phyloP scores from a whole-genome alignment of 2,797 vertebrate genomes.

The Saxicola maurus region DNA sequence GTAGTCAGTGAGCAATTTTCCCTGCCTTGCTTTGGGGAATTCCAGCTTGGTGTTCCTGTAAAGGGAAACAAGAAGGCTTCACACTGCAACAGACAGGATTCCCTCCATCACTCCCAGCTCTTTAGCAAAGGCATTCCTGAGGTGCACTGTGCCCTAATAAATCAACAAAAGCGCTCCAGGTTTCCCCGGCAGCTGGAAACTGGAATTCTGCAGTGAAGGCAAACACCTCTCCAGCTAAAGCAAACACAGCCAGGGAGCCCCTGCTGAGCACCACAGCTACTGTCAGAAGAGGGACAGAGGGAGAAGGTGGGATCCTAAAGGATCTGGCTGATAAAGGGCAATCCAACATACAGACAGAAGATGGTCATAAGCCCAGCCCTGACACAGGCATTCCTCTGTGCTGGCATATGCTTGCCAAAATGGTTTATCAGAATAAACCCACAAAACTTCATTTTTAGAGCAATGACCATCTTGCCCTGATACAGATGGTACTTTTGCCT shows the following conservation, averaged over 20 bases:
- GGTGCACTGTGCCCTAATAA: neutral
- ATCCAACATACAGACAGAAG: neutral
- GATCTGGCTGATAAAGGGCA: conserved; percentile 13
- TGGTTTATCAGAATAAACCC: neutral
- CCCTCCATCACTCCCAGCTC: neutral
- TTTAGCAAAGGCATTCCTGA: conserved; percentile 11
- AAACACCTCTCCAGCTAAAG: conserved; percentile 50
- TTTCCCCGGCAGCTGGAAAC: conserved; percentile 43
- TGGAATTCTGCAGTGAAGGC: conserved; percentile 25
- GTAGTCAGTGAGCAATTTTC: neutral
- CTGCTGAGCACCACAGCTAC: conserved; percentile 37
- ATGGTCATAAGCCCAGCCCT: neutral
- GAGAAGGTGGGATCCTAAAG: neutral
- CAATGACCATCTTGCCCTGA: neutral
- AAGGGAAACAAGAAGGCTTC: neutral
- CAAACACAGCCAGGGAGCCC: conserved; percentile 25
- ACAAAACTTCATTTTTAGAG: neutral
- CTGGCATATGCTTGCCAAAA: neutral
- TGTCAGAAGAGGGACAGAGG: neutral
- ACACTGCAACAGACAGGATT: neutral
- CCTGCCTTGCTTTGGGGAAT: conserved; percentile 18
- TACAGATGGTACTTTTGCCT: neutral
- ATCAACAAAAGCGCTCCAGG: neutral
- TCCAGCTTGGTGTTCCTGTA: neutral
- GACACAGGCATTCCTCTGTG: neutral